Evolutionary conservation across 2,797 vertebrate species (phyloP).

Genomic region (Chelon auratus): DNA sequence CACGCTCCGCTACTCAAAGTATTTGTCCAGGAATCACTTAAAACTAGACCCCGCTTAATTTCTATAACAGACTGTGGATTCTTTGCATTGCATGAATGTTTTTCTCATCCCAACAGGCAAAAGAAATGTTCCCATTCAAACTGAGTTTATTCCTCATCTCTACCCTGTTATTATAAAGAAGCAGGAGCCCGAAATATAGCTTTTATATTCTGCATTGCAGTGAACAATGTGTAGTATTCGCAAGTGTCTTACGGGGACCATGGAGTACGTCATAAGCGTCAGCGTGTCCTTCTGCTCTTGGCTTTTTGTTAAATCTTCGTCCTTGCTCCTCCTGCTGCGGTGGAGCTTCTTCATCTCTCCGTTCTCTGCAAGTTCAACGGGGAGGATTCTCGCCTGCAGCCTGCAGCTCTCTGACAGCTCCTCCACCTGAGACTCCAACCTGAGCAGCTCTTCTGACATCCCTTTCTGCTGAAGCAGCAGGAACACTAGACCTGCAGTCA

Average conservation of each 20-base stretch:
- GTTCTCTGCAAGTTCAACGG: slow-evolving; percentile 20
- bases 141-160: slow-evolving; percentile 11
- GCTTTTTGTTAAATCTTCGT: slow-evolving; percentile 10
- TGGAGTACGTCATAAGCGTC: slow-evolving; percentile 90
- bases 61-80: slow-evolving; percentile 53
- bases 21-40: slow-evolving; percentile 36
- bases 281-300: slow-evolving; percentile 83
- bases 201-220: background rate
- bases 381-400: slow-evolving; percentile 23
- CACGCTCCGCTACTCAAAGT: slow-evolving; percentile 22
- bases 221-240: background rate
- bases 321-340: slow-evolving; percentile 81
- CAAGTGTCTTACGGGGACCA: slow-evolving; percentile 88
- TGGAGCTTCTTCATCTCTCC: slow-evolving; percentile 50
- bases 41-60: slow-evolving; percentile 37
- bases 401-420: slow-evolving; percentile 61
- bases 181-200: background rate
- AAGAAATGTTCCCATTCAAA: slow-evolving; percentile 22
- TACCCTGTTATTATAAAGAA: background rate
- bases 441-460: slow-evolving; percentile 82
- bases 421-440: slow-evolving; percentile 77
- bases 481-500: slow-evolving; percentile 81
- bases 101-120: slow-evolving; percentile 31
- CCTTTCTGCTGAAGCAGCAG: slow-evolving; percentile 84
- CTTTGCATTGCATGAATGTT: slow-evolving; percentile 30